Conservation (phyloP, 2,797 vertebrate genomes). For the Lithobates pipiens region DNA sequence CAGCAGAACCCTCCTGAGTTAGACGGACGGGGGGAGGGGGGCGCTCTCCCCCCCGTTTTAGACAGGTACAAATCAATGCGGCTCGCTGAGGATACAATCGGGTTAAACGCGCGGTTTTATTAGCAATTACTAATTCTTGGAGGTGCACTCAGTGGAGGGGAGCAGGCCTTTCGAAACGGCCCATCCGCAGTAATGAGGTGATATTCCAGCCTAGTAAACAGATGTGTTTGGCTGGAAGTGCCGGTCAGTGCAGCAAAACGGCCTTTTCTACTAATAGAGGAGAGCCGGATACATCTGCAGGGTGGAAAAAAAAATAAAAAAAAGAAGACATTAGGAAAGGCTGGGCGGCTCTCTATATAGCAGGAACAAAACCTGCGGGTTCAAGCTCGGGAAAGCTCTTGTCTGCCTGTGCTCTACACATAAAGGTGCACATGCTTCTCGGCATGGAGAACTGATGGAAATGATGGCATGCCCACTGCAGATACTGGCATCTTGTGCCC, state of each 20-base stretch:
- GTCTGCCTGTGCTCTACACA: too few relatives aligned
- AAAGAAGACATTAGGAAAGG: neutral
- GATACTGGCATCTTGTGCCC: too few relatives aligned
- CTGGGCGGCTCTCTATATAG: neutral
- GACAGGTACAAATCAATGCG: conserved; percentile 1
- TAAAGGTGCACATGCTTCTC: too few relatives aligned
- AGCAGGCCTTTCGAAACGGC: conserved; percentile 3
- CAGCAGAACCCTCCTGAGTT: neutral
- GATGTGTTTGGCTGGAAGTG: neutral
- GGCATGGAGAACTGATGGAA: too few relatives aligned
- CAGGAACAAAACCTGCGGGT: neutral
- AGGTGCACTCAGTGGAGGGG: conserved; percentile 8
- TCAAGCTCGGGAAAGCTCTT: too few relatives aligned
- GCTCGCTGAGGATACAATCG: conserved; percentile 7
- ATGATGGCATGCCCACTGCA: too few relatives aligned
- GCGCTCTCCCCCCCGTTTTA: neutral
- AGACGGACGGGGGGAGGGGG: too few relatives aligned
- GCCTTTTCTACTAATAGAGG: neutral
- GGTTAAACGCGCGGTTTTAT: conserved; percentile 35
- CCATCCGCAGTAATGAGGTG: conserved; percentile 6
- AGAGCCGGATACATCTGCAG: neutral
- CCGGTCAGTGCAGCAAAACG: neutral
- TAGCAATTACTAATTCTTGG: conserved; percentile 32
- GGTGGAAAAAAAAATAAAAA: too few relatives aligned
- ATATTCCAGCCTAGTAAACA: conserved; percentile 9